Conservation (phyloP, 2,888 invertebrate species). For the Linnaemya tessellans region DNA sequence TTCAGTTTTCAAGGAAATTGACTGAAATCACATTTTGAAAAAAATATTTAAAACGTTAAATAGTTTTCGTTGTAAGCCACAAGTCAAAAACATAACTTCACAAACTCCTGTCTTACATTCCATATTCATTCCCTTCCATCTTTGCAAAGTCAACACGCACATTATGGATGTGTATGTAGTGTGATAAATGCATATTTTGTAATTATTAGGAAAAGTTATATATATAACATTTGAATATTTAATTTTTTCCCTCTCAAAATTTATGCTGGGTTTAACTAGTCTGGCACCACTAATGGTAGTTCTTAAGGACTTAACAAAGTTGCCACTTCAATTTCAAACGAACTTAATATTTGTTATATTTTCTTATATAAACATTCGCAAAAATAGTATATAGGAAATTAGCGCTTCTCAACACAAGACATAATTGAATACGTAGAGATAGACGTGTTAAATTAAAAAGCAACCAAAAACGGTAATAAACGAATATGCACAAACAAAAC, state of each 20-base stretch:
- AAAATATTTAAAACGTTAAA: too few relatives aligned
- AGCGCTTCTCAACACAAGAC: not conserved
- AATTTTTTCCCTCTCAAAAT: slow-evolving; percentile 2
- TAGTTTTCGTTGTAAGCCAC: too few relatives aligned
- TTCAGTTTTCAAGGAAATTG: too few relatives aligned
- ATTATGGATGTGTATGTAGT: too few relatives aligned
- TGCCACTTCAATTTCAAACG: slow-evolving; percentile 10
- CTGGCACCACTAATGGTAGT: slow-evolving; percentile 50
- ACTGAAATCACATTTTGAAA: too few relatives aligned
- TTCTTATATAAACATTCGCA: slow-evolving; percentile 33
- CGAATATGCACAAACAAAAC: slow-evolving; percentile 52
- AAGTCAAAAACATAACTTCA: too few relatives aligned
- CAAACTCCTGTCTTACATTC: too few relatives aligned
- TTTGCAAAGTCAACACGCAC: too few relatives aligned
- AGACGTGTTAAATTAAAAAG: slow-evolving; percentile 18
- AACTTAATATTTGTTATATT: slow-evolving; percentile 29
- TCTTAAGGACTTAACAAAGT: not conserved
- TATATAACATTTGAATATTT: not conserved
- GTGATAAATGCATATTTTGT: slow-evolving; percentile 12
- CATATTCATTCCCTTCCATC: too few relatives aligned
- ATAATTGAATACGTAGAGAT: not conserved
- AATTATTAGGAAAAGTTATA: not conserved
- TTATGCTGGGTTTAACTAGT: not conserved
- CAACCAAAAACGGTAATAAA: slow-evolving; percentile 49
- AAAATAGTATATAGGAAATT: not conserved